Evolutionary conservation across 2,113 vertebrate genomes (phyloP).

Genomic region (Pipa parva): DNA sequence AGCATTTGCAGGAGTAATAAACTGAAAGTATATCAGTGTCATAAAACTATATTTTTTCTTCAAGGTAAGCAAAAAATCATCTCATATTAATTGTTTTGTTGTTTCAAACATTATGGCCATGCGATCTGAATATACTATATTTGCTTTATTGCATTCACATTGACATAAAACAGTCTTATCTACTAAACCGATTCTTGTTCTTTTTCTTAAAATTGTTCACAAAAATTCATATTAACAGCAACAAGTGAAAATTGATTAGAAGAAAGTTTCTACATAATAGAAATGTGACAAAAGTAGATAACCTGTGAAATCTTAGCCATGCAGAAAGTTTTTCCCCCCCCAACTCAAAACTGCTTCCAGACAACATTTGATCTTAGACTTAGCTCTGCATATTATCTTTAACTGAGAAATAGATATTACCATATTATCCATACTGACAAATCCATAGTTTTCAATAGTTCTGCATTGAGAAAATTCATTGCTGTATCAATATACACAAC

Average conservation of each 20-base stretch:
- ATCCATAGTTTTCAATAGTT: conserved; percentile 47
- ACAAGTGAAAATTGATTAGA: conserved; percentile 21
- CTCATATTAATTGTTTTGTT: too few species aligned
- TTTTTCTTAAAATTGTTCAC: conserved; percentile 44
- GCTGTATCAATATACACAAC: conserved; percentile 53
- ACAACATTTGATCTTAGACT: conserved; percentile 36
- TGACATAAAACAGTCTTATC: conserved; percentile 28
- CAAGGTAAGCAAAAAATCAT: too few species aligned
- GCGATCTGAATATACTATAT: too few species aligned
- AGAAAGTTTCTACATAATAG: conserved; percentile 1
- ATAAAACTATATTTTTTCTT: too few species aligned
- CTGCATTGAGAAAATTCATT: conserved; percentile 47
- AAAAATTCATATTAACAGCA: conserved; percentile 9
- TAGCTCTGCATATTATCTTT: conserved; percentile 50
- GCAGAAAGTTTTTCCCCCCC: conserved; percentile 44
- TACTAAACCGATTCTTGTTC: conserved; percentile 6
- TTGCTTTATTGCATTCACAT: neutral
- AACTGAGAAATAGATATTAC: conserved; percentile 47
- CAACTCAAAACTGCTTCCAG: conserved; percentile 50
- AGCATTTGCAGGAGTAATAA: too few species aligned
- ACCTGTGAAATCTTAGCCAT: conserved; percentile 47
- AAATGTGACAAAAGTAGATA: conserved; percentile 1
- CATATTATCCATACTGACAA: conserved; percentile 57
- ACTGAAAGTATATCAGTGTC: too few species aligned
- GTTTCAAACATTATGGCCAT: too few species aligned